Evolutionary conservation across 1,140 invertebrate species (phyloP), one percentile per base, ranked within the genome.

Genomic region (Lucilia sericata): DNA sequence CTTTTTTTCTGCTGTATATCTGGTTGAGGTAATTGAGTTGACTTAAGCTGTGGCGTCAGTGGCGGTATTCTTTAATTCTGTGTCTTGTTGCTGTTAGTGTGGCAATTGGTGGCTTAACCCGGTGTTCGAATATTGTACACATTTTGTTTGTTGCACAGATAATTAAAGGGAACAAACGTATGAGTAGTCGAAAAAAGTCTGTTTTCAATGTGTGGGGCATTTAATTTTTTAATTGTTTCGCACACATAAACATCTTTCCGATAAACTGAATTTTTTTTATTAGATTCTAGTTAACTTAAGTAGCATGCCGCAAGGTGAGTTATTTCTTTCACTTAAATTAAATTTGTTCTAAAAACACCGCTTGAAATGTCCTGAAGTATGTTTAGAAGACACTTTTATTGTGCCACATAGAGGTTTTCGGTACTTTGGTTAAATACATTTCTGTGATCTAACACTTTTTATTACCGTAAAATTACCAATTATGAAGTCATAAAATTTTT

Each of bases 131-230:
- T 60, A 60, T 17, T 60, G n/a, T n/a, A 60, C 17, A 78, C 75
- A 60, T 78, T 78, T 47, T n/a, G 75, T 78, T 78, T 49, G 65
- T 80, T 80, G 17, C 75, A 49, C 12, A 4, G 42, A 80, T 80
- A 80, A 80, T 80, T 80, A 80, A 80, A 21, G n/a, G 47, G 76
- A 7, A 13, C 47, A 10, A 51, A 76, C n/a, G n/a, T n/a, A n/a
- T n/a, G 25, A 47, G 17, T 78, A n/a, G 7, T 42, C 76, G 76
- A 51, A 42, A 10, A 14, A 60, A 78, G 36, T 4, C 75, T 14
- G n/a, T 80, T 80, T 21, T 84, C 88, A 88, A 86, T 88, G 88
- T 88, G 88, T 88, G 88, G 86, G 88, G 87, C 88, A 88, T 88
- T 87, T 88, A 88, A 88, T 88, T 88, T 87, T 83, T 85, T 80